These are phyloP conservation scores for Aradophagus sp. DNA, from an alignment of 1,140 invertebrate genomes.

Conservation along the genomic window DNA sequence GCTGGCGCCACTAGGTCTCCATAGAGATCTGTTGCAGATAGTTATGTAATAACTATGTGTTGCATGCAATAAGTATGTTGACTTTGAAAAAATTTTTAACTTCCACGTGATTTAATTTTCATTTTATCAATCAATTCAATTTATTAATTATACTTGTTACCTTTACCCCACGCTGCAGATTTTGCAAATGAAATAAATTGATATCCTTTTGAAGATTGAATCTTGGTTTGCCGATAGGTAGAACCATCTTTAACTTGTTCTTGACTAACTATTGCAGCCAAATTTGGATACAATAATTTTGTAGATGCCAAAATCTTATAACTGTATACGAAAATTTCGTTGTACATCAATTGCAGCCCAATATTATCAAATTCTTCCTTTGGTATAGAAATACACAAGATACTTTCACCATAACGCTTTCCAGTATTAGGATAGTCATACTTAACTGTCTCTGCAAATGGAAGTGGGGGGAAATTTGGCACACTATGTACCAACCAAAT, in stretches of 20 bases:
- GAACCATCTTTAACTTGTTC: slow-evolving; percentile 78
- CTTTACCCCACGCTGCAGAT: slow-evolving; percentile 80
- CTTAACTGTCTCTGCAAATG: background rate
- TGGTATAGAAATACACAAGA: slow-evolving; percentile 87
- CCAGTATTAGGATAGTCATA: slow-evolving; percentile 82
- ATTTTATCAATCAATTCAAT: too few relatives aligned
- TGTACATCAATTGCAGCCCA: slow-evolving; percentile 83
- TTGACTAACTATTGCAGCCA: slow-evolving; percentile 79
- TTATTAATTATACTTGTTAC: slow-evolving; percentile 67
- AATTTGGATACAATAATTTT: slow-evolving; percentile 74
- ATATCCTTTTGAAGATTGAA: slow-evolving; percentile 76
- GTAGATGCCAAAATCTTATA: slow-evolving; percentile 77
- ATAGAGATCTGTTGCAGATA: slow-evolving; percentile 81
- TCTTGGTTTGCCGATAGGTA: slow-evolving; percentile 77
- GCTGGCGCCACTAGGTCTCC: slow-evolving; percentile 84
- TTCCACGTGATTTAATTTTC: too few relatives aligned
- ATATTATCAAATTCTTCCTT: slow-evolving; percentile 80
- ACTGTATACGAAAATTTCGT: slow-evolving; percentile 82
- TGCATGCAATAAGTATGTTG: too few relatives aligned
- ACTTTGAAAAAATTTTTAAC: too few relatives aligned
- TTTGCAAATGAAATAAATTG: slow-evolving; percentile 87
- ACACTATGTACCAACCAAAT: slow-evolving; percentile 1
- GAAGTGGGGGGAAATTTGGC: background rate
- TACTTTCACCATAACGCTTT: slow-evolving; percentile 86
- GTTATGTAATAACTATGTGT: slow-evolving; percentile 1